These are phyloP conservation scores for Lytechinus pictus DNA, from an alignment of 35 echinoderm and acorn worm genomes.

Conservation along the genomic window DNA sequence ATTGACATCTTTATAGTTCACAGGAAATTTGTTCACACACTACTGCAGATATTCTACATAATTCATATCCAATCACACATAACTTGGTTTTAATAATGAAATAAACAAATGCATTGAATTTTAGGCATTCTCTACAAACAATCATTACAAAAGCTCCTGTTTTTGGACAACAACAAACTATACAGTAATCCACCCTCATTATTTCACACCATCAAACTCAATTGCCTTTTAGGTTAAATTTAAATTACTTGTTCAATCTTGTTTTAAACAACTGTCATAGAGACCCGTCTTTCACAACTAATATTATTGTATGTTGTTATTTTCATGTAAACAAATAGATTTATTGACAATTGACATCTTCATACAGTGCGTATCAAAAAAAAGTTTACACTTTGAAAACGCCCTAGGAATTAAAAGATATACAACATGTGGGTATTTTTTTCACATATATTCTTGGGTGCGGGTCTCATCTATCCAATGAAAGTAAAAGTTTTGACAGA, in stretches of 20 bases:
- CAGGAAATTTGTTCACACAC: not conserved
- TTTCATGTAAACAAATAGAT: not conserved
- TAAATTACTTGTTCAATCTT: not conserved
- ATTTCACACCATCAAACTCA: too few species aligned
- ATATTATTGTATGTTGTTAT: not conserved
- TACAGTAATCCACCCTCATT: not conserved
- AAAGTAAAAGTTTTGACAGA: too few species aligned
- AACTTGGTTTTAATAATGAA: not conserved
- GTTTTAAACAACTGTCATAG: not conserved
- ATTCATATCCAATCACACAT: not conserved
- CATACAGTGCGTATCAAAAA: too few species aligned
- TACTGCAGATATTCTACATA: not conserved
- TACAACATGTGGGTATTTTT: too few species aligned
- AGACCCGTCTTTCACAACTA: not conserved
- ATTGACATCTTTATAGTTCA: not conserved
- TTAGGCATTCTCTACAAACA: not conserved
- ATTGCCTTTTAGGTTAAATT: too few species aligned
- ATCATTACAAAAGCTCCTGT: not conserved
- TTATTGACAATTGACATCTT: not conserved
- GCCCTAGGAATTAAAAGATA: too few species aligned
- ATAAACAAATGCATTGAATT: not conserved
- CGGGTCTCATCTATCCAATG: too few species aligned
- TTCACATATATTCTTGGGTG: too few species aligned
- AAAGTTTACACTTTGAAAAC: too few species aligned
- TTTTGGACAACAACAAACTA: slow-evolving; percentile 10